A percentile compares a stretch with the other conserved stretches of the same genome.
Evolutionary conservation across 2,113 vertebrate genomes (phyloP).

Genomic region (Catagonus wagneri): DNA sequence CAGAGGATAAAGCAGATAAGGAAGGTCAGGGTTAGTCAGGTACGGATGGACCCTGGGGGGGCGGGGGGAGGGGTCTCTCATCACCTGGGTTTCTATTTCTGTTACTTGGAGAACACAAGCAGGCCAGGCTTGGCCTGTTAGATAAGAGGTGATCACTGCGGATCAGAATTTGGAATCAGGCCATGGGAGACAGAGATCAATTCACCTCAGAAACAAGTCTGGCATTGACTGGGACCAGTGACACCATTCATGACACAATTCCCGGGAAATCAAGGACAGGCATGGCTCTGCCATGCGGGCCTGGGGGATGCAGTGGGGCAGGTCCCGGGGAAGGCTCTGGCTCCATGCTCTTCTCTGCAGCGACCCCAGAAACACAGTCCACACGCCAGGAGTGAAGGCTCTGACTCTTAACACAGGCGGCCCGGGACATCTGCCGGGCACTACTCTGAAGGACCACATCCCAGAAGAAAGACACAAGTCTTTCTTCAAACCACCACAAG

Average conservation of each 20-base stretch:
- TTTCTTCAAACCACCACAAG: background rate
- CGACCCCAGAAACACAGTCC: background rate
- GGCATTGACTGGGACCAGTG: background rate
- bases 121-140: background rate
- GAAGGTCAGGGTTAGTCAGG: background rate
- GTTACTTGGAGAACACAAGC: background rate
- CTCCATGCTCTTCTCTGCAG: background rate
- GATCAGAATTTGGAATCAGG: slow-evolving; percentile 62
- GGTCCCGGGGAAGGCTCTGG: background rate
- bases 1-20: background rate
- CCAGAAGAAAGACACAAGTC: background rate
- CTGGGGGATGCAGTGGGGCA: background rate
- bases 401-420: background rate
- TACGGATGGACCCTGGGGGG: background rate
- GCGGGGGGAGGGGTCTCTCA: background rate
- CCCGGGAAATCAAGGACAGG: background rate
- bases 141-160: slow-evolving; percentile 18
- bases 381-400: background rate
- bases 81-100: background rate
- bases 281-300: background rate
- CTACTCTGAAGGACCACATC: background rate
- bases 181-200: slow-evolving; percentile 25
- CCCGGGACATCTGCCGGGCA: background rate
- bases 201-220: slow-evolving; percentile 65
- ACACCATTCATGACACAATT: background rate